Evolutionary conservation across 2,113 vertebrate species (phyloP), one percentile per base, ranked within the genome.

Genomic region (Anas platyrhynchos): DNA sequence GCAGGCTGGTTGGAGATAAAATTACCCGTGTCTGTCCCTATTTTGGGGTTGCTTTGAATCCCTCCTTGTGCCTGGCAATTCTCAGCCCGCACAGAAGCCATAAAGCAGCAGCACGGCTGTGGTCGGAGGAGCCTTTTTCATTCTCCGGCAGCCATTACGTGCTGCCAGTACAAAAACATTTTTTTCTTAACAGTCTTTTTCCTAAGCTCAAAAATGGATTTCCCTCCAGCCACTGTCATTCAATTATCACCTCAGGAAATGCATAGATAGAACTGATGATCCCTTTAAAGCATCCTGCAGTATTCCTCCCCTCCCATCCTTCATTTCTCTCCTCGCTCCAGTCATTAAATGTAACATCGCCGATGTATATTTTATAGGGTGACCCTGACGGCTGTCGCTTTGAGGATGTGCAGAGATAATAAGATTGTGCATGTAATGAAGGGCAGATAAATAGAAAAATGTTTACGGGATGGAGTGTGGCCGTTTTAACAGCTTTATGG

Each of bases 161-260:
- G 85, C 96, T 95, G 97, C 97, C 89, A 62, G 66, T 91, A 97
- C 98, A 94, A 91, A 97, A 93, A 36, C 96, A 72, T 55, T 86
- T 96, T 96, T 96, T 95, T 93, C 91, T 92, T 91, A 89, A 92
- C 97, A 86, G 58, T 95, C 92, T 88, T 92, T 97, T 97, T 97
- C 89, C 66, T 79, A 86, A 92, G 94, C 97, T 98, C 98, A 97
- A 23, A 98, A 98, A 97, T 97, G 96, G 97, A 96, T 98, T 98
- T 98, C 96, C 97, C 97, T 95, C 80, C 93, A 97, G 97, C 97
- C 97, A 61, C 96, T 97, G 97, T 97, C 98, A 98, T 97, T 98
- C 97, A 97, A 38, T 98, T 97, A 98, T 97, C 97, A 97, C 98
- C 98, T 97, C 93, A 90, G 98, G 98, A 98, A 98, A 98, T 94